Conservation (phyloP, 2,797 vertebrate species). For the Eidolon dupreanum region DNA sequence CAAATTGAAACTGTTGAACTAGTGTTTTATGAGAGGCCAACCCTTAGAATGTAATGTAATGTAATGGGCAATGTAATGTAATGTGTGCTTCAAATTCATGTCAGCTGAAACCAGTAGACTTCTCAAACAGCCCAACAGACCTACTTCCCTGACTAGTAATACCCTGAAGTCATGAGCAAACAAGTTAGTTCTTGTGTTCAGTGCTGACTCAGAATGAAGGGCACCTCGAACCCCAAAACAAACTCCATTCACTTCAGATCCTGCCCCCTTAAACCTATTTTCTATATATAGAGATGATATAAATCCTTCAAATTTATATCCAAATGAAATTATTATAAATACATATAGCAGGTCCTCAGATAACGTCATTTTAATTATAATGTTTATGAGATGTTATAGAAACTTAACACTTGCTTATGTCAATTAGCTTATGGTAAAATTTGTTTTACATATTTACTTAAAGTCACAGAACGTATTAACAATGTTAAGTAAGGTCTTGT, state of each 20-base stretch:
- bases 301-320: neutral
- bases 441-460: neutral
- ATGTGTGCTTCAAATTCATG: neutral
- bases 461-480: neutral
- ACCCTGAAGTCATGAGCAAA: neutral
- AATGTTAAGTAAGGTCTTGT: neutral
- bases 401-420: neutral
- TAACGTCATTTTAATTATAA: neutral
- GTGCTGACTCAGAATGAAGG: neutral
- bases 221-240: neutral
- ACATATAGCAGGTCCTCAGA: neutral
- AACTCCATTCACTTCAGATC: neutral
- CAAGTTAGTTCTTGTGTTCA: neutral
- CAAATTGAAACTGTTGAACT: slow-evolving; percentile 59
- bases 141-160: neutral
- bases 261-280: neutral
- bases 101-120: slow-evolving; percentile 45
- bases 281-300: neutral
- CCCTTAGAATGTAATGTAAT: neutral
- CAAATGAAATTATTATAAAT: neutral
- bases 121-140: neutral
- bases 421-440: neutral
- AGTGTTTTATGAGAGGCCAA: neutral
- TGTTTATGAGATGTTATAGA: neutral
- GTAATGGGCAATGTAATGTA: neutral